Percentiles rank a stretch among this genome's conserved stretches.
phyloP scores from a whole-genome alignment of 2,888 invertebrate species.

The Dasypogon diadema region DNA sequence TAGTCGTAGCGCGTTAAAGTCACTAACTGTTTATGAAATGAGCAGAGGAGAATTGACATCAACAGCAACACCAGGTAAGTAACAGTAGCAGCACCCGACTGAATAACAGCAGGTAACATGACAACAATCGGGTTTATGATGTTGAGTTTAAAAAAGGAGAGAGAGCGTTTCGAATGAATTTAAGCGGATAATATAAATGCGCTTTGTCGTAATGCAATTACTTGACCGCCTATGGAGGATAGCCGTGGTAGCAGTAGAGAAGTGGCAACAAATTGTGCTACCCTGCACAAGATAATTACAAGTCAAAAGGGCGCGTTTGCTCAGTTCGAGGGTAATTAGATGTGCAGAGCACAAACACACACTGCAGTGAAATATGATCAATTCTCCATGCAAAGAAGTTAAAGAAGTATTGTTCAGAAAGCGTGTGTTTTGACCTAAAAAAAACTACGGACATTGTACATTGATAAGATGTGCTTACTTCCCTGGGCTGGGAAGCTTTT shows the following conservation, averaged over 20 bases:
- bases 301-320: background rate
- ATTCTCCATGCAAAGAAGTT: too few species aligned
- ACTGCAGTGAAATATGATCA: too few species aligned
- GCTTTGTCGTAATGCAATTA: slow-evolving; percentile 28
- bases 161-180: slow-evolving; percentile 3
- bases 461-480: too few species aligned
- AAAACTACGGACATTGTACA: too few species aligned
- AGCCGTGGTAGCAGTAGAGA: background rate
- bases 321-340: background rate
- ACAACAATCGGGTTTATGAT: background rate
- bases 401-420: background rate
- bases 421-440: too few species aligned
- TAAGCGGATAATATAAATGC: slow-evolving; percentile 6
- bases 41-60: background rate
- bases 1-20: background rate
- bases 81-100: background rate
- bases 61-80: background rate
- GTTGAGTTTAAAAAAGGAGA: background rate
- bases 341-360: background rate
- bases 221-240: background rate
- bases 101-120: background rate
- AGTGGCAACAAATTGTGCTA: background rate
- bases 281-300: background rate
- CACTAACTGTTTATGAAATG: slow-evolving; percentile 3
- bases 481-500: too few species aligned